Evolutionary conservation across 2,888 invertebrate genomes (phyloP).

Genomic region (Cheiracanthium punctorium): DNA sequence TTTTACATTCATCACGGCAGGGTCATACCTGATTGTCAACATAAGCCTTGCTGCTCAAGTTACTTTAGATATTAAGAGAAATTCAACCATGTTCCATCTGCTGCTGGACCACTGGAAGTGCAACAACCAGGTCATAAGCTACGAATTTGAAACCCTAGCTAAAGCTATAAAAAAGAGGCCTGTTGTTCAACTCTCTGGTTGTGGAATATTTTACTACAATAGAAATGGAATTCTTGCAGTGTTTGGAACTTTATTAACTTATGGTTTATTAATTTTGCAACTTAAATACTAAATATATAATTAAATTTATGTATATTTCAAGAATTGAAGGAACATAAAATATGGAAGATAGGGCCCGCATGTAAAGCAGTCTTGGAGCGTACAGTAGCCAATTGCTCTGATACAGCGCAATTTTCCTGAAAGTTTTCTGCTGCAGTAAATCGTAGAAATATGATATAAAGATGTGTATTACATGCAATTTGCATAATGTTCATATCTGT

Average conservation of each 20-base stretch:
- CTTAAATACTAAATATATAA: background rate
- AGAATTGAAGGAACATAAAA: too few relatives aligned
- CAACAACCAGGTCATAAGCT: background rate
- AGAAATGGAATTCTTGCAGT: conserved; percentile 1
- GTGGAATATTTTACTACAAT: background rate
- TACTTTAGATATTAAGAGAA: background rate
- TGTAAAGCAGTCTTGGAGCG: too few relatives aligned
- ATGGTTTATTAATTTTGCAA: background rate
- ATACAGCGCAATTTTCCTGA: too few relatives aligned
- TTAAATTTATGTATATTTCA: too few relatives aligned
- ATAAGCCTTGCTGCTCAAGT: background rate
- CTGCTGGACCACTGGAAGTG: background rate
- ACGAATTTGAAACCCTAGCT: background rate
- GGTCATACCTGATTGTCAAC: background rate
- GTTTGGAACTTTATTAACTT: background rate
- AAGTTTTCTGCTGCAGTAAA: too few relatives aligned
- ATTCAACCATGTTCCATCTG: background rate
- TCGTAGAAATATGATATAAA: too few relatives aligned
- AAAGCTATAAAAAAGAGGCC: conserved; percentile 12
- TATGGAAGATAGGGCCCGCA: too few relatives aligned
- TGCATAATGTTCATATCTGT: too few relatives aligned
- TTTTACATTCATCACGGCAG: background rate
- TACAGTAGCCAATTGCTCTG: too few relatives aligned
- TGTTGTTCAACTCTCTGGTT: background rate
- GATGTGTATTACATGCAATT: too few relatives aligned